Percentiles rank a stretch among this genome's conserved stretches.
Conservation (phyloP, 1,140 invertebrate genomes). For the Drosophila ironensis region DNA sequence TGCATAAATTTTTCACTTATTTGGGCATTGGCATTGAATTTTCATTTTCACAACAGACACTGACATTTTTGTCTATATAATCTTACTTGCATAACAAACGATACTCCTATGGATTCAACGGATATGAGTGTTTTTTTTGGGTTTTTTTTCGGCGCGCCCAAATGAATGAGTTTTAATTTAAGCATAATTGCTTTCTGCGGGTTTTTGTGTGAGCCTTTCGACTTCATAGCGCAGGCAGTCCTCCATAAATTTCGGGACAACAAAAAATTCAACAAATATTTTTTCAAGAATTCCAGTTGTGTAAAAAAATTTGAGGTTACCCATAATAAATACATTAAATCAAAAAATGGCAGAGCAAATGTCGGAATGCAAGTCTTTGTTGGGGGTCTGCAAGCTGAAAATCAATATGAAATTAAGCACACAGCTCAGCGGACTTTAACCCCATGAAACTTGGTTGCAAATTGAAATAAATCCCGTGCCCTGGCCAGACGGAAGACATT, state of each 20-base stretch:
- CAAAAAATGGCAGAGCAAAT: not conserved
- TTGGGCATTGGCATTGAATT: conserved; percentile 67
- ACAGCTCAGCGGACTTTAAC: conserved; percentile 19
- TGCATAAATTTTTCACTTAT: conserved; percentile 74
- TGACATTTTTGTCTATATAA: conserved; percentile 20
- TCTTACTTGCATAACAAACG: conserved; percentile 44
- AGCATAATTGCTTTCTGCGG: conserved; percentile 77
- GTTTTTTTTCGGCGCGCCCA: conserved; percentile 37
- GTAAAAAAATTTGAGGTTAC: not conserved
- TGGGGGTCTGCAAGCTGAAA: conserved; percentile 26
- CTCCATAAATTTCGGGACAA: not conserved
- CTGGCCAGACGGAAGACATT: conserved; percentile 36
- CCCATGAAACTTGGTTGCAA: conserved; percentile 5
- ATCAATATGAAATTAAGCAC: conserved; percentile 70
- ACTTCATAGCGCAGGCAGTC: conserved; percentile 9
- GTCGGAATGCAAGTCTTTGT: conserved; percentile 13
- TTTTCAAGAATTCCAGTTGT: not conserved
- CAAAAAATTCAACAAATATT: conserved; percentile 10
- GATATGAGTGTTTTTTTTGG: too few relatives aligned
- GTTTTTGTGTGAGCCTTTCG: conserved; percentile 25
- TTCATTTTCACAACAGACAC: conserved; percentile 44
- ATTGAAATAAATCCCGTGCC: conserved; percentile 36
- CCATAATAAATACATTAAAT: conserved; percentile 10
- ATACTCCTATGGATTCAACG: conserved; percentile 65
- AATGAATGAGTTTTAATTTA: conserved; percentile 80